Conservation (phyloP, 2,888 invertebrate species). For the Dysmachus trigonus region DNA sequence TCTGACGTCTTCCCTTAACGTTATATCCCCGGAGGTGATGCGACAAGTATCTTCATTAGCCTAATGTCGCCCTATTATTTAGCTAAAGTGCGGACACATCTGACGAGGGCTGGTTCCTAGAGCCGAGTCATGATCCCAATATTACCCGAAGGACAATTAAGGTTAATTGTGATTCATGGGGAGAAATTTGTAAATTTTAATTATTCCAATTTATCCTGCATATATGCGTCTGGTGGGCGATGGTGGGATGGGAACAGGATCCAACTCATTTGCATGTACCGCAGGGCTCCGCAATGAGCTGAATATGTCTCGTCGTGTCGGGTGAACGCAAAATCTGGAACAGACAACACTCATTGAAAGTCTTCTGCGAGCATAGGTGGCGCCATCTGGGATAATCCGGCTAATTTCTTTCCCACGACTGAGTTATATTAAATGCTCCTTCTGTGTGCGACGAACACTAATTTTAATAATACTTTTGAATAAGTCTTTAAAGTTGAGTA, state of each 20-base stretch:
- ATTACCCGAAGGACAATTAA: background rate
- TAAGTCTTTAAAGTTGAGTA: background rate
- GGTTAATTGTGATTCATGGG: slow-evolving; percentile 33
- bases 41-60: slow-evolving; percentile 32
- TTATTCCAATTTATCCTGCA: slow-evolving; percentile 29
- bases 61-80: background rate
- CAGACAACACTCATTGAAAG: slow-evolving; percentile 5
- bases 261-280: slow-evolving; percentile 14
- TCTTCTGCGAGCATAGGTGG: background rate
- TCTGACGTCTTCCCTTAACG: background rate
- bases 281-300: background rate
- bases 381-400: background rate
- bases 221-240: slow-evolving; percentile 17
- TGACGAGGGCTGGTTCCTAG: background rate
- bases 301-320: background rate
- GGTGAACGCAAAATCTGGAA: background rate
- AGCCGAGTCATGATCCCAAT: slow-evolving; percentile 16
- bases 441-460: background rate
- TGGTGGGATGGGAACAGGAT: too few relatives aligned
- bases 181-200: slow-evolving; percentile 37
- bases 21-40: background rate
- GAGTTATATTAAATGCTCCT: background rate
- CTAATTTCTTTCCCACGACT: background rate
- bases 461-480: background rate
- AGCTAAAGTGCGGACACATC: background rate